Base-by-base conservation (phyloP, 2,113 vertebrate genomes). In the Engystomops pustulosus region DNA sequence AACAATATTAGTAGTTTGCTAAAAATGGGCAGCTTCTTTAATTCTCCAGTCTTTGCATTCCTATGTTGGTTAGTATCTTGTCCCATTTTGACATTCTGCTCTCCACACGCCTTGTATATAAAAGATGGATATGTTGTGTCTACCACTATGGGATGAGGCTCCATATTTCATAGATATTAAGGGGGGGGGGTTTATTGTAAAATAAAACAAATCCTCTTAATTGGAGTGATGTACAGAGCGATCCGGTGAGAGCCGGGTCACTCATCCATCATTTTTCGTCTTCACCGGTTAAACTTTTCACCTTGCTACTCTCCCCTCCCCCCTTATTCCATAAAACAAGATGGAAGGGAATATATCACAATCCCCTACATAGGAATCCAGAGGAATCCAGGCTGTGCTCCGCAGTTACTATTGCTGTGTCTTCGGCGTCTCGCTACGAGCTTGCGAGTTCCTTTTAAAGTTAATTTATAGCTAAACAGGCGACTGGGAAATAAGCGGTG, bases 381-480 rank as follows among this genome's bases (percentile, higher is more conserved):
- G 15, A 15, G 32, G 30, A 53, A 38, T 6, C 14, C 72, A 36
- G 30, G n/a, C 3, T n/a, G 11, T 53, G 45, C 72, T n/a, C 44
- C 45, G 1, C 69, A 32, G 44, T 45, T 30, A 4, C 25, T 23
- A 74, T 18, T 17, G 34, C 71, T 10, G 4, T 17, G 69, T 74
- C 71, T 74, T 27, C 30, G 71, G 6, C 30, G 51, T 25, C 49
- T 25, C n/a, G n/a, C n/a, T n/a, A n/a, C n/a, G 8, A 8, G 12
- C 17, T 55, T 58, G 55, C 36, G 44, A 27, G n/a, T 17, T 38
- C 55, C 55, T 20, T 79, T 65, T 79, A 45, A 79, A 44, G 23
- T 44, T 62, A 79, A 79, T 79, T 79, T 65, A 79, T 79, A 65
- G 55, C 76, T 44, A 79, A 79, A 41, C 55, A 30, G 55, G 34